Evolutionary conservation across 2,888 invertebrate species (phyloP).

Genomic region (Phalera bucephala): DNA sequence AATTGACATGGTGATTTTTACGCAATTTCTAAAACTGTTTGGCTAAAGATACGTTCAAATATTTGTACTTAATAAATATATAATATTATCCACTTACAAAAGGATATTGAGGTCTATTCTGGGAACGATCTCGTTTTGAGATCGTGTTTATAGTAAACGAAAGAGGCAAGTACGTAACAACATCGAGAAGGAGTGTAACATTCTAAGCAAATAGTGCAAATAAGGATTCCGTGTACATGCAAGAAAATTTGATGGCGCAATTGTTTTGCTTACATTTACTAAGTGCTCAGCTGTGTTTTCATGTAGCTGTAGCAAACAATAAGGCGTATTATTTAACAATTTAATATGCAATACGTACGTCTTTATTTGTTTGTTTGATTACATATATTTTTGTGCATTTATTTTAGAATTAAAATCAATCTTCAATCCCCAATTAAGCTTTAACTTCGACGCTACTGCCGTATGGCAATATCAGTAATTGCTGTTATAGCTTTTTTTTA

Average conservation of each 20-base stretch:
- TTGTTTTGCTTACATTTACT: neutral
- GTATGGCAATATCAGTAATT: no score
- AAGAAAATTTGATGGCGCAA: neutral
- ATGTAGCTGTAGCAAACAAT: no score
- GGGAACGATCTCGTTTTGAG: conserved; percentile 6
- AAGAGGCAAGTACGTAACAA: neutral
- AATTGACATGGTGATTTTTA: conserved; percentile 9
- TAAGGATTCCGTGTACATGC: neutral
- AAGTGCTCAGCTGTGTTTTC: no score
- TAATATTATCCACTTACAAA: conserved; percentile 28
- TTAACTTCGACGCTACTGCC: no score
- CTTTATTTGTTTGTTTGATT: no score
- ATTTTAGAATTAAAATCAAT: no score
- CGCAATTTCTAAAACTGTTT: conserved; percentile 21
- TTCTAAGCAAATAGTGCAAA: neutral
- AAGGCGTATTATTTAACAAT: no score
- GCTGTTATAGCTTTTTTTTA: no score
- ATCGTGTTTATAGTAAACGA: conserved; percentile 1
- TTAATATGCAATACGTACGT: no score
- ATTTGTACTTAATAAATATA: conserved; percentile 24
- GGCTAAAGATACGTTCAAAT: conserved; percentile 17
- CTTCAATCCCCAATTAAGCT: no score
- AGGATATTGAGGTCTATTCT: conserved; percentile 23
- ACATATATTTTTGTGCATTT: no score
- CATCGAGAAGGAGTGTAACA: neutral